Evolutionary conservation across 2,113 vertebrate genomes (phyloP).

Genomic region (Embiotoca jacksoni): DNA sequence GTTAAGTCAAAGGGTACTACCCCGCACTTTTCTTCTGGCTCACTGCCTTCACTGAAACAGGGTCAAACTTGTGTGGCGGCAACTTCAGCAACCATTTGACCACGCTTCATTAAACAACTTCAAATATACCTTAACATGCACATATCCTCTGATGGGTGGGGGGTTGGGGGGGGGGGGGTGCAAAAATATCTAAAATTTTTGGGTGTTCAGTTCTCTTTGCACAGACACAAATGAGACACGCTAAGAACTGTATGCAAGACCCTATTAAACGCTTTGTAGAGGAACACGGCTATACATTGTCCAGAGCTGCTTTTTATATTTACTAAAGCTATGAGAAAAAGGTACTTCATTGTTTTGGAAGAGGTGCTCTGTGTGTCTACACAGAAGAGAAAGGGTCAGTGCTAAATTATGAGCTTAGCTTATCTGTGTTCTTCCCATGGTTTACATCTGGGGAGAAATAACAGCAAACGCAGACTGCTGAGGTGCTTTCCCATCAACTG

Average conservation of each 20-base stretch:
- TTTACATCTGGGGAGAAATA: conserved; percentile 39
- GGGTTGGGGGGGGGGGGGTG: conserved; percentile 21
- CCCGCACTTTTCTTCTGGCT: conserved; percentile 76
- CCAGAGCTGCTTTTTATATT: conserved; percentile 12
- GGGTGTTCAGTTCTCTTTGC: conserved; percentile 55
- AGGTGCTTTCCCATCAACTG: conserved; percentile 18
- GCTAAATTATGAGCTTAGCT: conserved; percentile 32
- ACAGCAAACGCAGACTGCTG: conserved; percentile 4
- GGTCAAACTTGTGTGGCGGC: conserved; percentile 84
- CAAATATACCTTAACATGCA: conserved; percentile 80
- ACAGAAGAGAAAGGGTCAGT: not conserved
- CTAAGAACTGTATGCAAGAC: conserved; percentile 8
- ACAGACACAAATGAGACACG: conserved; percentile 54
- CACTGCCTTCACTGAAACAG: conserved; percentile 82
- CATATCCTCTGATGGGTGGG: conserved; percentile 63
- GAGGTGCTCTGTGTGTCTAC: conserved; percentile 14
- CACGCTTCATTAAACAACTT: conserved; percentile 87
- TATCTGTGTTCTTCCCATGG: conserved; percentile 21
- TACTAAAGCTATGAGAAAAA: too few relatives aligned
- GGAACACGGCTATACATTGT: not conserved
- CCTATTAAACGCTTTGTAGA: conserved; percentile 12
- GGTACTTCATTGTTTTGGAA: conserved; percentile 17
- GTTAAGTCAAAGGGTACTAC: conserved; percentile 57
- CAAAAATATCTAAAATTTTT: conserved; percentile 68
- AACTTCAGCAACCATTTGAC: conserved; percentile 76